These are phyloP conservation scores for Macaria liturata DNA, from an alignment of 2,888 invertebrate species.

Conservation along the genomic window DNA sequence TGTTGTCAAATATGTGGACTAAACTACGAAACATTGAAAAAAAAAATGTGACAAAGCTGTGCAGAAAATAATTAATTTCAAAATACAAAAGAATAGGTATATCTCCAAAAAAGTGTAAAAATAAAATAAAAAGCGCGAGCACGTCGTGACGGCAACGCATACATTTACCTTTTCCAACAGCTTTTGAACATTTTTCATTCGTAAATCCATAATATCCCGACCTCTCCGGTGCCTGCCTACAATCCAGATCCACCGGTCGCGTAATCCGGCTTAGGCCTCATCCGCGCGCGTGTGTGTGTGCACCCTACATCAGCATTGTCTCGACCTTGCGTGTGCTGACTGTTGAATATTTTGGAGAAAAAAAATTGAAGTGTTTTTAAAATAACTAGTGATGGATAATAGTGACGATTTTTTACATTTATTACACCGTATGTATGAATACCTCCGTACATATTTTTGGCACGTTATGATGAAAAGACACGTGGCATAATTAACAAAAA, in stretches of 20 bases:
- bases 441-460: no score
- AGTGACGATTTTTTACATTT: no score
- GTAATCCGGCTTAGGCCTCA: slow-evolving; percentile 78
- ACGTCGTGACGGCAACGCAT: slow-evolving; percentile 22
- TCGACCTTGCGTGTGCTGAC: slow-evolving; percentile 35
- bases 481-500: no score
- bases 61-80: no score
- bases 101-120: background rate
- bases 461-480: no score
- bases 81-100: no score
- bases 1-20: no score
- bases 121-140: slow-evolving; percentile 4
- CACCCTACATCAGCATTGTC: slow-evolving; percentile 48
- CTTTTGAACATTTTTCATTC: slow-evolving; percentile 48
- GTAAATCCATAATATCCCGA: slow-evolving; percentile 67
- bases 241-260: slow-evolving; percentile 64
- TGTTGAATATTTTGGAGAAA: slow-evolving; percentile 20
- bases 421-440: no score
- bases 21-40: no score
- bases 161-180: slow-evolving; percentile 36
- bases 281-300: slow-evolving; percentile 55
- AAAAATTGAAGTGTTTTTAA: slow-evolving; percentile 1
- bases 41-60: no score
- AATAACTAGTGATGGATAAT: background rate
- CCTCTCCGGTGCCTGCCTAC: slow-evolving; percentile 50